Conservation (phyloP, 2,888 invertebrate species). For the Pardosa pseudoannulata region DNA sequence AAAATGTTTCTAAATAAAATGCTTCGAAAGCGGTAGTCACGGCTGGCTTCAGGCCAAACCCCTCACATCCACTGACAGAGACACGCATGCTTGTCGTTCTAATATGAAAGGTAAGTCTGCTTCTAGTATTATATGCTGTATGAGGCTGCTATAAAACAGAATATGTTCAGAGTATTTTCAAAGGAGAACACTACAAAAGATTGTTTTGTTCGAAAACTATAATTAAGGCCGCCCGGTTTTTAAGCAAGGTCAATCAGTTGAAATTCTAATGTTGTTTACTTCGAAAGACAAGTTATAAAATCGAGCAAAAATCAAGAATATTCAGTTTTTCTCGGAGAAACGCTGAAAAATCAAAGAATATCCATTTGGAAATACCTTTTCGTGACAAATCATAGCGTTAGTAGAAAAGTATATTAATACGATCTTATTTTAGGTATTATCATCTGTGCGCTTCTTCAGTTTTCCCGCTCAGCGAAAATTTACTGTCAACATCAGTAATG, state of each 20-base stretch:
- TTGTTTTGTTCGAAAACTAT: neutral
- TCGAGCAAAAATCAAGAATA: no score
- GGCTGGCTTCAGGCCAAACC: slow-evolving; percentile 23
- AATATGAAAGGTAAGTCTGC: slow-evolving; percentile 8
- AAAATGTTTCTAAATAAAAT: slow-evolving; percentile 50
- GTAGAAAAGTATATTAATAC: no score
- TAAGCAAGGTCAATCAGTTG: slow-evolving; percentile 55
- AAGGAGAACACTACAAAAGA: neutral
- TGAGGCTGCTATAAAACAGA: neutral
- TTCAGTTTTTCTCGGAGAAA: no score
- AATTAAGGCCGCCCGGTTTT: slow-evolving; percentile 47
- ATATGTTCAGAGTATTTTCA: neutral
- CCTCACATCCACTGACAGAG: neutral
- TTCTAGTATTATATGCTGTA: neutral
- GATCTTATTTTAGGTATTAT: no score
- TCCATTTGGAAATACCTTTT: no score
- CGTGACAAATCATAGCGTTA: no score
- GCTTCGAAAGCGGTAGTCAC: slow-evolving; percentile 5
- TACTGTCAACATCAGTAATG: neutral
- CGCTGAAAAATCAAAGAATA: no score
- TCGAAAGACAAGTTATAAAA: slow-evolving; percentile 1
- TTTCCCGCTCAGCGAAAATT: neutral
- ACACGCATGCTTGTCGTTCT: neutral
- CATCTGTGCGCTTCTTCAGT: neutral
- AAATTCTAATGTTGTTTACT: slow-evolving; percentile 36